Evolutionary conservation across 2,113 vertebrate species (phyloP).

Genomic region (Cromileptes altivelis): DNA sequence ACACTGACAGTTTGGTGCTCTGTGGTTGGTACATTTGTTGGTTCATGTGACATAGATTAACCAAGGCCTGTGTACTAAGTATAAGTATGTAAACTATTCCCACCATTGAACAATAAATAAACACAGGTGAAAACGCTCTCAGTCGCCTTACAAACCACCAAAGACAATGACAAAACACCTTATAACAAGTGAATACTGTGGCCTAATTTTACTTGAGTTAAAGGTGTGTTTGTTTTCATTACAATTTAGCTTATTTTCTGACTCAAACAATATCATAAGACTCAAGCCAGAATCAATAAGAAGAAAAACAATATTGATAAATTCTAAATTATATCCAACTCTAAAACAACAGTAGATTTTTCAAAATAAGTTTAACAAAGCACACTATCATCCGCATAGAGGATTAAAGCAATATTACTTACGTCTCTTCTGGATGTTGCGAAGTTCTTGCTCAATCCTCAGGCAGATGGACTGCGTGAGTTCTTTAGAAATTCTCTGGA

Average conservation of each 20-base stretch:
- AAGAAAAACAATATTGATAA: neutral
- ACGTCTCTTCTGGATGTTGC: slow-evolving; percentile 91
- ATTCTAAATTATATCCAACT: neutral
- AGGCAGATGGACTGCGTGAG: slow-evolving; percentile 97
- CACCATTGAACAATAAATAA: neutral
- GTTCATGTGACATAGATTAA: neutral
- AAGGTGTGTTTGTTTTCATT: no score
- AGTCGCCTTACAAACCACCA: neutral
- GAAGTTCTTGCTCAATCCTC: slow-evolving; percentile 94
- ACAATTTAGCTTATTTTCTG: neutral
- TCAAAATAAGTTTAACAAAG: neutral
- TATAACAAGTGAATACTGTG: no score
- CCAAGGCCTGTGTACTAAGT: neutral
- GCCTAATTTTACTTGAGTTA: neutral
- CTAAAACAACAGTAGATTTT: neutral
- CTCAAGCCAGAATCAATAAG: neutral
- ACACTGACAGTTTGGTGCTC: neutral
- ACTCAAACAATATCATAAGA: neutral
- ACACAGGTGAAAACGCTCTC: neutral
- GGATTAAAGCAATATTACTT: slow-evolving; percentile 71
- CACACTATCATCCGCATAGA: slow-evolving; percentile 33
- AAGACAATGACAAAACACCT: no score
- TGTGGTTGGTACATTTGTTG: neutral
- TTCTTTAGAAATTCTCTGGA: slow-evolving; percentile 96
- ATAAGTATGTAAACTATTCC: no score